phyloP scores from a whole-genome alignment of 2,797 vertebrate genomes.

The Acrocephalus scirpaceus region DNA sequence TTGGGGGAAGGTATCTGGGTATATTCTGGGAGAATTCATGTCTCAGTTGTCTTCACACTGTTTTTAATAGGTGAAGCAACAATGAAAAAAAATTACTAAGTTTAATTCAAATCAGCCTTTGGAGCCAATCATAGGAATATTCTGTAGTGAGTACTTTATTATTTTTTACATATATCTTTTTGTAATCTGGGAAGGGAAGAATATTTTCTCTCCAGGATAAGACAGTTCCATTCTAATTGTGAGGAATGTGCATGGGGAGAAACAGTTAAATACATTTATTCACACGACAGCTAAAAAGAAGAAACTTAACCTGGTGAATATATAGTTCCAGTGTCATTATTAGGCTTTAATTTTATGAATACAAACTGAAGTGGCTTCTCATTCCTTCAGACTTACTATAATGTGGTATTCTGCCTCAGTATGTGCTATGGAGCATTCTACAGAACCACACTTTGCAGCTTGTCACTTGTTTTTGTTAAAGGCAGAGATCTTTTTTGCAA shows the following conservation, averaged over 20 bases:
- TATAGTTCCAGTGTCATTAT: slow-evolving; percentile 29
- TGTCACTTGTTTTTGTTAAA: not conserved
- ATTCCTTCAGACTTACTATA: slow-evolving; percentile 61
- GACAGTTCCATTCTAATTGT: not conserved
- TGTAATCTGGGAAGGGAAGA: not conserved
- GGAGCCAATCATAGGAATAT: not conserved
- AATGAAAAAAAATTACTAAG: not conserved
- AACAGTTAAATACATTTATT: not conserved
- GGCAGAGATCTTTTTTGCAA: not conserved
- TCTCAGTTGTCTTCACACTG: not conserved
- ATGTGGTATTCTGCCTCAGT: slow-evolving; percentile 30
- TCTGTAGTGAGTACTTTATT: not conserved
- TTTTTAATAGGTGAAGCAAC: not conserved
- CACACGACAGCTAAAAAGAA: slow-evolving; percentile 19
- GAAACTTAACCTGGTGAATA: slow-evolving; percentile 43
- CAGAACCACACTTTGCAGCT: slow-evolving; percentile 42
- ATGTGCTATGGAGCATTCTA: slow-evolving; percentile 48
- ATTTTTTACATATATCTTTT: not conserved
- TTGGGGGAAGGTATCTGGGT: not conserved
- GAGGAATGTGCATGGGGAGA: not conserved
- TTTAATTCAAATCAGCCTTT: slow-evolving; percentile 1
- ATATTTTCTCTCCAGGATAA: not conserved
- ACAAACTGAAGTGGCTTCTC: slow-evolving; percentile 67
- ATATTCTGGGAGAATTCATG: not conserved
- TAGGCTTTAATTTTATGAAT: slow-evolving; percentile 38